Base-by-base conservation (phyloP, 2,888 invertebrate genomes). In the Biston betularia region DNA sequence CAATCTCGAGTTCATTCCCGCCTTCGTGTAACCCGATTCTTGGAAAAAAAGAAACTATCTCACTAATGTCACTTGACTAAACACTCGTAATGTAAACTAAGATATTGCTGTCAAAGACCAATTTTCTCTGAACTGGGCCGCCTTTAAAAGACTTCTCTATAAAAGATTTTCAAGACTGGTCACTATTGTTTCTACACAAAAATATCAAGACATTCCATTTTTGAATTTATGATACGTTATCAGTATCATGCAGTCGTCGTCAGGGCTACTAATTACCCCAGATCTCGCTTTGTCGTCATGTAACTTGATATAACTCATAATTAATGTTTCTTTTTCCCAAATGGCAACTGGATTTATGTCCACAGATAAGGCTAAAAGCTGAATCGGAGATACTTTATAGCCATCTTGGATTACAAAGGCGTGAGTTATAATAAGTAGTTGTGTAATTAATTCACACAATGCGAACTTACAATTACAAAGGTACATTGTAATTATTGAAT, bases 401-500 rank as follows among this genome's bases (percentile, higher is more conserved):
- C 76, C 75, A 77, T 79, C 74, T 73, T 72, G 71, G 72, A 63
- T 80, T 76, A 86, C 83, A 86, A 87, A 82, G 76, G 74, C 75
- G 75, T 80, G 79, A 83, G 82, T 83, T 82, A 82, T 83, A 82
- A 66, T 75, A 77, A 81, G 81, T 81, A 82, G 82, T 84, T 82
- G 74, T 74, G 79, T 89, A 86, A 90, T 89, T 88, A 90, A 89
- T 90, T 82, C 81, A 69, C 68, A 87, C 86, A 87, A 85, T 85
- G 80, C 79, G 64, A 76, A 80, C 77, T 75, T 77, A 79, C 74
- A 82, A 83, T 75, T 76, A 79, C 74, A 82, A 83, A 79, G 84
- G 80, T 85, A 89, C 91, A 87, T 90, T 90, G 89, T 92, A 92
- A 92, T 92, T 90, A 92, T 88, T 87, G 88, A 88, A 90, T 92